A percentile compares a stretch with the other conserved stretches of the same genome.
Conservation (phyloP, 2,797 vertebrate species). For the Falco concolor region DNA sequence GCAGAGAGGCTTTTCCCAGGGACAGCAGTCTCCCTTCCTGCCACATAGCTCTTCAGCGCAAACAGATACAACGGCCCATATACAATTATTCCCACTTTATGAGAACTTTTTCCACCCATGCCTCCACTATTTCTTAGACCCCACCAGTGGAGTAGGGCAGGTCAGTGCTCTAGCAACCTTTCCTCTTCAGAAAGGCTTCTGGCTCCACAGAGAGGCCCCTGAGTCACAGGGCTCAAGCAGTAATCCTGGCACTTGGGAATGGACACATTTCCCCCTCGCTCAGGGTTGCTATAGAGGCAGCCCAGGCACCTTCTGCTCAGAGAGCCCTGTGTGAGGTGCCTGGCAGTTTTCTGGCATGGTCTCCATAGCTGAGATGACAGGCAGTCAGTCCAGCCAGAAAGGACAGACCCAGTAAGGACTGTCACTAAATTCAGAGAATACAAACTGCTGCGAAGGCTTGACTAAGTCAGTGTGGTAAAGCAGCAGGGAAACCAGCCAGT, state of each 20-base stretch:
- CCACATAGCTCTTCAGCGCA: slow-evolving; percentile 28
- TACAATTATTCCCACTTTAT: neutral
- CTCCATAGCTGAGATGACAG: neutral
- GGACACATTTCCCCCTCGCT: neutral
- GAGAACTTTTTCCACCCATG: neutral
- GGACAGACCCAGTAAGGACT: neutral
- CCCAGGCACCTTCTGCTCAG: neutral
- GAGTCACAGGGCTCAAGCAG: neutral
- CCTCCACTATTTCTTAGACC: neutral
- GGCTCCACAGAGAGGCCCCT: neutral
- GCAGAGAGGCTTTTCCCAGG: neutral
- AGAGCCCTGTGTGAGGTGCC: neutral
- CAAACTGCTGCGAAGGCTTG: neutral
- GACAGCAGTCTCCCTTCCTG: neutral
- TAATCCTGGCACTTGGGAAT: neutral
- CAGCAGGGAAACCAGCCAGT: neutral
- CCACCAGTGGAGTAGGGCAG: neutral
- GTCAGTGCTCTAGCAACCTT: neutral
- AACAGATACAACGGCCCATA: neutral
- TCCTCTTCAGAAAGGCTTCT: neutral
- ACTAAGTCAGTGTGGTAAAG: neutral
- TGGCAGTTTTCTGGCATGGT: neutral
- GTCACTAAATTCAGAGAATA: neutral
- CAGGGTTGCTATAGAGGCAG: neutral
- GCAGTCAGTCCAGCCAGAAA: neutral